phyloP scores from a whole-genome alignment of 2,113 vertebrate genomes.

The Bungarus multicinctus region DNA sequence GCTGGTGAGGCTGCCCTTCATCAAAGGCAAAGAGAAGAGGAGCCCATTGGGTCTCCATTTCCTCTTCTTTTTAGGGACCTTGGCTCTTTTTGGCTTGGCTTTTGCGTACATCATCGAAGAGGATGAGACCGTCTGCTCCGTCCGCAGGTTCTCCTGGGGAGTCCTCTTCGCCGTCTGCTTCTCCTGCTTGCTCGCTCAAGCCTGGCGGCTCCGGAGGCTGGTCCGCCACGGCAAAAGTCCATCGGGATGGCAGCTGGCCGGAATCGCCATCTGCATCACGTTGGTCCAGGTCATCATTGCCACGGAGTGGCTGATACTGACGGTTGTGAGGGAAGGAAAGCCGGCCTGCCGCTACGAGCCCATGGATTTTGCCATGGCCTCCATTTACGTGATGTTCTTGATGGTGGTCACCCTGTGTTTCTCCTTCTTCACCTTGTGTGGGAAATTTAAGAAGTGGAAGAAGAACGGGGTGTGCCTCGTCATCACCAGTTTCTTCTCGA shows the following conservation, averaged over 20 bases:
- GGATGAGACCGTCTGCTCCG: conserved; percentile 83
- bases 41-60: conserved; percentile 85
- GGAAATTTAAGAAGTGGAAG: conserved; percentile 90
- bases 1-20: conserved; percentile 85
- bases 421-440: conserved; percentile 84
- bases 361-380: conserved; percentile 89
- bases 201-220: conserved; percentile 81
- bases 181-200: conserved; percentile 90
- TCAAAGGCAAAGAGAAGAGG: conserved; percentile 90
- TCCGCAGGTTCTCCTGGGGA: conserved; percentile 90
- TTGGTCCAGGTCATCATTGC: conserved; percentile 93
- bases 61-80: conserved; percentile 86
- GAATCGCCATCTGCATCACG: conserved; percentile 81
- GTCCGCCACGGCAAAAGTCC: conserved; percentile 86
- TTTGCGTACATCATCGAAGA: conserved; percentile 93
- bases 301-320: conserved; percentile 90
- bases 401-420: conserved; percentile 77
- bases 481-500: conserved; percentile 81
- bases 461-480: conserved; percentile 86
- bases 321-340: conserved; percentile 82
- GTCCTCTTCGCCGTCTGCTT: conserved; percentile 90
- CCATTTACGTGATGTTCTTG: conserved; percentile 87
- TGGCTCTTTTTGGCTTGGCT: conserved; percentile 88
- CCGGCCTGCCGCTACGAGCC: conserved; percentile 87
- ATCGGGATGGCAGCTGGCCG: conserved; percentile 81